Evolutionary conservation across 2,888 invertebrate species (phyloP).

Genomic region (Polyploca ridens): DNA sequence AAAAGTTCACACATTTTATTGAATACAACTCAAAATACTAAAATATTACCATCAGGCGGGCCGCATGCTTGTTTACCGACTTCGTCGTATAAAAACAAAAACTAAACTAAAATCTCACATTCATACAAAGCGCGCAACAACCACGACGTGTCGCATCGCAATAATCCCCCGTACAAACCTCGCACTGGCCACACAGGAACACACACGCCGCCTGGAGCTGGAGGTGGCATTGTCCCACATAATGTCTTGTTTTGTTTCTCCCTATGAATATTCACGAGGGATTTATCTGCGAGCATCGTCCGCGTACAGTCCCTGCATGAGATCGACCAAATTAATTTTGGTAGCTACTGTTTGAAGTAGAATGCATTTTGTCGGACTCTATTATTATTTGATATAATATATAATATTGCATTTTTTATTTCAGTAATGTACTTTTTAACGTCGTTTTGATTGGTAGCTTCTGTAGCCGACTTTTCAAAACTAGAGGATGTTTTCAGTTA

Average conservation of each 20-base stretch:
- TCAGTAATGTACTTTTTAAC: too few species aligned
- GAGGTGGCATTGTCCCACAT: conserved; percentile 33
- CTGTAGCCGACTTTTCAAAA: too few species aligned
- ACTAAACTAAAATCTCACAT: background rate
- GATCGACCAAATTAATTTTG: background rate
- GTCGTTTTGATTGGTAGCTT: too few species aligned
- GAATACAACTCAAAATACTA: too few species aligned
- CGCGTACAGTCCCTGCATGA: background rate
- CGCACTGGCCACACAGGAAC: background rate
- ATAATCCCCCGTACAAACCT: background rate
- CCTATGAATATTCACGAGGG: conserved; percentile 53
- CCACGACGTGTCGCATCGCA: conserved; percentile 10
- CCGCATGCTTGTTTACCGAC: too few species aligned
- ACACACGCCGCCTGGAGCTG: conserved; percentile 10
- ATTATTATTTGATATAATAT: too few species aligned
- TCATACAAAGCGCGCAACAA: background rate
- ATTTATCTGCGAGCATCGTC: conserved; percentile 32
- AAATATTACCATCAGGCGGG: too few species aligned
- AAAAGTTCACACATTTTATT: too few species aligned
- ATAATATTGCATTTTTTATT: too few species aligned
- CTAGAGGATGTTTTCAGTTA: too few species aligned
- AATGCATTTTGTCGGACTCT: background rate
- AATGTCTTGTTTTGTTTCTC: conserved; percentile 50
- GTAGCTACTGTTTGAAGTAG: background rate
- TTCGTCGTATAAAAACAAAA: too few species aligned